Evolutionary conservation across 1,140 invertebrate genomes (phyloP), one percentile per base, ranked within the genome.

Genomic region (Hermatobates lingyangjiaoensis): DNA sequence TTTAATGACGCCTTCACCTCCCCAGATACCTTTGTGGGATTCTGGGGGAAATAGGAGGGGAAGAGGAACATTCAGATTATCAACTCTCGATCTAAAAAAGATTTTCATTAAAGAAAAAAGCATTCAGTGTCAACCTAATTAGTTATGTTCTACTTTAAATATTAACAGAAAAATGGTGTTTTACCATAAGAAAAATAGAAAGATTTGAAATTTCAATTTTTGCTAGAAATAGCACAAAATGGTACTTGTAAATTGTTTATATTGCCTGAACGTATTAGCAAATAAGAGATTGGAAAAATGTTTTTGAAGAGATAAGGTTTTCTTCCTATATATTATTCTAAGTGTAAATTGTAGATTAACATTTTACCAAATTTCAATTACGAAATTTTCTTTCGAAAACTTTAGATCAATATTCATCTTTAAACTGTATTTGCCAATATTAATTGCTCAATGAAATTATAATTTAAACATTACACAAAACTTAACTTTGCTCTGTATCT

Each of bases 1-100:
- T 71, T 88, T 80, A 24, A 98, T 69, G 1, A 98, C 72, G n/a
- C 79, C 87, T 71, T 98, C 94, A 5, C 94, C 94, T 56, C 91
- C 94, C 92, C 91, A 98, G 48, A 99, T 71, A 23, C 92, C 91
- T 45, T 81, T 48, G 64, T 97, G 67, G 50, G 79, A 67, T 70
- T 97, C 87, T 48, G 75, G 70, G 2, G 90, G 85, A 63, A 78
- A 82, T 51, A 74, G 71, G 0, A 93, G 58, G 2, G 80, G 81
- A 21, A 97, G 68, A n/a, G 82, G 77, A 51, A 79, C 58, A 71
- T 90, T 85, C 64, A 89, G 79, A 24, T 89, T 68, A 18, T 75
- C 76, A 47, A 64, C 56, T 24, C 76, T 79, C 55, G 20, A 68
- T 66, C 52, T 39, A 51, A 28, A 51, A 52, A 44, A 51, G 27